These are phyloP conservation scores for Dallia pectoralis DNA, from an alignment of 2,797 vertebrate genomes.

Conservation along the genomic window DNA sequence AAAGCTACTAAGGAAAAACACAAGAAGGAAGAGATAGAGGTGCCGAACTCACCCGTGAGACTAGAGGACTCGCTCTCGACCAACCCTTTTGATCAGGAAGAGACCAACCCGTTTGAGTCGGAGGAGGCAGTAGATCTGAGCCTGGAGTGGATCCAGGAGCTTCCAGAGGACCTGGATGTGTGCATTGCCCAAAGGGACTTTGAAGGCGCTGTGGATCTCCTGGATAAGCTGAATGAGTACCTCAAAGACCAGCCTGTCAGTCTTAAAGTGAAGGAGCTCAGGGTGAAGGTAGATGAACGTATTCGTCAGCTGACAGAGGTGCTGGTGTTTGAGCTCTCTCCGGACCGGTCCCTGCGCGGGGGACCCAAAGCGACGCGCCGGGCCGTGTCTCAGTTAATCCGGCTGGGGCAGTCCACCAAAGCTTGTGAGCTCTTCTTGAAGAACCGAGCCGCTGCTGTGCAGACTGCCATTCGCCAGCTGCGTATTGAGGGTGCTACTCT, in stretches of 20 bases:
- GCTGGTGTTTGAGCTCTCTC: constrained; percentile 93
- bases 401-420: constrained; percentile 95
- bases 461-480: constrained; percentile 92
- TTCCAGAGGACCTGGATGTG: constrained; percentile 94
- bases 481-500: constrained; percentile 95
- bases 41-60: constrained; percentile 63
- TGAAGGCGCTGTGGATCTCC: constrained; percentile 92
- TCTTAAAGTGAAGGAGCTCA: constrained; percentile 83
- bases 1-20: constrained; percentile 84
- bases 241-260: constrained; percentile 83
- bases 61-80: constrained; percentile 64
- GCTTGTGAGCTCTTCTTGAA: constrained; percentile 94
- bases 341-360: constrained; percentile 88
- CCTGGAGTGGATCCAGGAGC: constrained; percentile 94
- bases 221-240: constrained; percentile 91
- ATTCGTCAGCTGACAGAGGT: constrained; percentile 93
- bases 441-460: constrained; percentile 90
- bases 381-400: constrained; percentile 93
- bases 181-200: constrained; percentile 98
- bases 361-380: constrained; percentile 91
- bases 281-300: constrained; percentile 85
- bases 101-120: constrained; percentile 43
- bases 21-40: constrained; percentile 79
- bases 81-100: constrained; percentile 82
- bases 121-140: constrained; percentile 85